These are phyloP conservation scores for Drosophila serrata DNA, from an alignment of 1,140 invertebrate genomes.

Conservation along the genomic window DNA sequence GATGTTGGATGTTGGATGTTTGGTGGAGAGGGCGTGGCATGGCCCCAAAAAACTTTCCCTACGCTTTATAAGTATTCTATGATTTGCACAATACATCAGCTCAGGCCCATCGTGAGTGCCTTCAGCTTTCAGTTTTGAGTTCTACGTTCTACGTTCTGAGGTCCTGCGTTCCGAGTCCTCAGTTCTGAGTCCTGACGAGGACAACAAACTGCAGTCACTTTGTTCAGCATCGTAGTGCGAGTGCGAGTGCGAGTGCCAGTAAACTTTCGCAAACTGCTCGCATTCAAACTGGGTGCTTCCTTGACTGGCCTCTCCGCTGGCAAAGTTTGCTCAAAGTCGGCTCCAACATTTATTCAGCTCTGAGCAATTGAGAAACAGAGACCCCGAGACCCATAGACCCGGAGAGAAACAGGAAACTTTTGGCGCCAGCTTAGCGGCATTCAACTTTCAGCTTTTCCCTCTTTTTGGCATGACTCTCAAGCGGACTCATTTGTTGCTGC, in stretches of 20 bases:
- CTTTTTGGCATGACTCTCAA: constrained; percentile 48
- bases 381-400: not conserved
- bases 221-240: constrained; percentile 49
- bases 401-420: constrained; percentile 40
- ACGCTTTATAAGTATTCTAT: constrained; percentile 26
- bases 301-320: constrained; percentile 27
- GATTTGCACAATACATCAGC: constrained; percentile 37
- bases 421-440: constrained; percentile 61
- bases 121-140: constrained; percentile 13
- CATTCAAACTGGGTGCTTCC: constrained; percentile 31
- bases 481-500: constrained; percentile 66
- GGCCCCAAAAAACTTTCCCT: constrained; percentile 14
- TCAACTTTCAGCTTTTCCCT: constrained; percentile 37
- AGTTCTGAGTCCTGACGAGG: constrained; percentile 17
- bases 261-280: constrained; percentile 35
- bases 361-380: constrained; percentile 16
- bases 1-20: not conserved
- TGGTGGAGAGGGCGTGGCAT: not conserved
- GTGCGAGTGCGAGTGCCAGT: constrained; percentile 20
- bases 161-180: not conserved
- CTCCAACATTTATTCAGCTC: constrained; percentile 23
- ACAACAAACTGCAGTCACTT: constrained; percentile 65
- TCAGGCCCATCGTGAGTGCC: constrained; percentile 29
- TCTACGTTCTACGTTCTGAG: not conserved
- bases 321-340: constrained; percentile 29